Percentiles rank a stretch among this genome's conserved stretches.
Conservation (phyloP, 2,797 vertebrate genomes). For the Champsocephalus gunnari region DNA sequence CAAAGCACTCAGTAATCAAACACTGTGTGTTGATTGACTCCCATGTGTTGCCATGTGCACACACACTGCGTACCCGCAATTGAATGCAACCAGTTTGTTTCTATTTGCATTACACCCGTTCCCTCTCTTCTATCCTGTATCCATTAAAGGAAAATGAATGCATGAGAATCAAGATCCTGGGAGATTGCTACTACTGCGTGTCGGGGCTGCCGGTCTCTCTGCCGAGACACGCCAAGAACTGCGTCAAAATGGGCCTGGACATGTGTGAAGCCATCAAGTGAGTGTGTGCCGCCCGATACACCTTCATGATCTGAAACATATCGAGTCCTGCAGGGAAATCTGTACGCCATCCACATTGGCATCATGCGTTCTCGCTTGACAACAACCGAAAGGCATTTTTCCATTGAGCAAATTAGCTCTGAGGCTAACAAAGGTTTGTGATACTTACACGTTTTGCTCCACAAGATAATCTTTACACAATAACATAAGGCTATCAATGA, state of each 20-base stretch:
- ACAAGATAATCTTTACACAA: too few species aligned
- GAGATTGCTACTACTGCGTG: conserved; percentile 99
- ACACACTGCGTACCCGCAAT: neutral
- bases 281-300: conserved; percentile 67
- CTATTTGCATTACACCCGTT: conserved; percentile 7
- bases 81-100: neutral
- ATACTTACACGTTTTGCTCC: too few species aligned
- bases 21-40: neutral
- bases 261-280: conserved; percentile 99
- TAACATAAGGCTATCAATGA: too few species aligned
- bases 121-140: neutral
- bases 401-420: too few species aligned
- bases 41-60: neutral
- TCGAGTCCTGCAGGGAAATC: neutral
- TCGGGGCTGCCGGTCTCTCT: conserved; percentile 96
- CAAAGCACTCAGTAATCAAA: neutral
- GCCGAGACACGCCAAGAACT: conserved; percentile 96
- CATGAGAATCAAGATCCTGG: conserved; percentile 99
- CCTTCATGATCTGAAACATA: neutral
- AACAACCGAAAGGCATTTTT: too few species aligned
- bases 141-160: conserved; percentile 95
- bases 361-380: too few species aligned
- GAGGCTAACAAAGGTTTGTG: too few species aligned
- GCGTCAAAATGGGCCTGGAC: conserved; percentile 99
- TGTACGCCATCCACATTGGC: too few species aligned